Percentiles rank a stretch among this genome's conserved stretches.
Conservation (phyloP, 2,797 vertebrate genomes). For the Varecia variegata region DNA sequence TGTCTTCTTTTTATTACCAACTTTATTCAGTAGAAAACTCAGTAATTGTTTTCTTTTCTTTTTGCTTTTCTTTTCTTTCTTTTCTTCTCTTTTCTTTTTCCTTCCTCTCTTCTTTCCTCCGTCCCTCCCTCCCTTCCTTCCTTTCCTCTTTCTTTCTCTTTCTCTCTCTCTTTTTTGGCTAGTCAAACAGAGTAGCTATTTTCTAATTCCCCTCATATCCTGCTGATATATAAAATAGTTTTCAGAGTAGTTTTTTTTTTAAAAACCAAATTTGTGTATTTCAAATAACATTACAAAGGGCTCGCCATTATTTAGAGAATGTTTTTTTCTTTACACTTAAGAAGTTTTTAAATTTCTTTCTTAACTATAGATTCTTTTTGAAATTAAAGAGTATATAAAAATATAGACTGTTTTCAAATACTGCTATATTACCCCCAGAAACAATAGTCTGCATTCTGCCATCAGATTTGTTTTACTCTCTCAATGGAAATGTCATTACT, state of each 20-base stretch:
- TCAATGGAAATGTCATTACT: not conserved
- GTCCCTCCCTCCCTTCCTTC: no score
- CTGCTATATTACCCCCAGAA: not conserved
- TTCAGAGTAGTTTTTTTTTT: not conserved
- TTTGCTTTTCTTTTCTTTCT: accelerated
- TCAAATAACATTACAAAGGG: not conserved
- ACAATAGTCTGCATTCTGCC: not conserved
- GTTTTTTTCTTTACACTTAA: not conserved
- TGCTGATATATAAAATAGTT: not conserved
- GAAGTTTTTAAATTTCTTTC: not conserved
- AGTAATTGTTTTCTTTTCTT: not conserved
- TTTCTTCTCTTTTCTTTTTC: no score
- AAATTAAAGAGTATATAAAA: not conserved
- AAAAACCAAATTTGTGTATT: not conserved
- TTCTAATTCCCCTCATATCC: not conserved
- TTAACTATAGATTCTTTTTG: not conserved
- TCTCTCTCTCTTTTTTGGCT: not conserved
- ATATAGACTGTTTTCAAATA: not conserved
- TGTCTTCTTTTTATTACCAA: not conserved
- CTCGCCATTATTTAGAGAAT: not conserved
- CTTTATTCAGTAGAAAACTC: not conserved
- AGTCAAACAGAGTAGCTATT: not conserved
- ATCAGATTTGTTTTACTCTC: not conserved
- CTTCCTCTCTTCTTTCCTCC: not conserved
- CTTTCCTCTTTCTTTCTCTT: not conserved